phyloP scores from a whole-genome alignment of 2,888 invertebrate genomes.

The Buathra laborator region DNA sequence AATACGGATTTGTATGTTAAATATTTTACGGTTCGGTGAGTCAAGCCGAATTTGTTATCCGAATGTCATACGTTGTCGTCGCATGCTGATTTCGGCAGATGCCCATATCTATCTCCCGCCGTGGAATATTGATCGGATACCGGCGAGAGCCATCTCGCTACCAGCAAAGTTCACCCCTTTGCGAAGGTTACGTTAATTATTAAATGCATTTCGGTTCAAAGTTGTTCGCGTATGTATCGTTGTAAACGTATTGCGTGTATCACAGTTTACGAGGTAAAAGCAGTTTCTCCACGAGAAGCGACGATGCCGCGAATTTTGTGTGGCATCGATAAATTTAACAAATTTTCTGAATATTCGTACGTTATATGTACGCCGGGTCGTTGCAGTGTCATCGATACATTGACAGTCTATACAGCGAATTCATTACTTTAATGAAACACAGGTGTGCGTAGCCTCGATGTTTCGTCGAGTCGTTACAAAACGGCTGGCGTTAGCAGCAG shows the following conservation, averaged over 20 bases:
- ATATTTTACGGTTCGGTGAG: conserved; percentile 38
- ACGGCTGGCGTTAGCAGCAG: background rate
- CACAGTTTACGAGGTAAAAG: background rate
- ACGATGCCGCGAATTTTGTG: background rate
- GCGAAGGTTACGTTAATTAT: conserved; percentile 36
- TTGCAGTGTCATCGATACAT: conserved; percentile 28
- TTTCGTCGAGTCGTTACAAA: background rate
- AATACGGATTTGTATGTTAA: conserved; percentile 11
- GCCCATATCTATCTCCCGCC: background rate
- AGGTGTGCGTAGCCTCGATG: background rate
- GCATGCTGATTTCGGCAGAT: conserved; percentile 1
- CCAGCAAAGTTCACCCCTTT: conserved; percentile 7
- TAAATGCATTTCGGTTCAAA: conserved; percentile 26
- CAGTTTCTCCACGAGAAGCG: background rate
- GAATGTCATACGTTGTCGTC: conserved; percentile 46
- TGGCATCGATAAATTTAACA: conserved; percentile 20
- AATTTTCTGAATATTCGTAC: conserved; percentile 27
- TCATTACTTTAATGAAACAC: conserved; percentile 49
- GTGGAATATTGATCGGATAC: conserved; percentile 48
- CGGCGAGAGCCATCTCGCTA: conserved; percentile 19
- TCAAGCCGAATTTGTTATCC: conserved; percentile 23
- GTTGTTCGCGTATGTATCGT: conserved; percentile 2
- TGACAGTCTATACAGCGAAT: background rate
- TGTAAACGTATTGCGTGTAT: background rate
- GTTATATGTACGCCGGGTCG: background rate